A percentile compares a stretch with the other conserved stretches of the same genome.
Evolutionary conservation across 2,113 vertebrate genomes (phyloP).

Genomic region (Ptilorrhoa leucosticta): DNA sequence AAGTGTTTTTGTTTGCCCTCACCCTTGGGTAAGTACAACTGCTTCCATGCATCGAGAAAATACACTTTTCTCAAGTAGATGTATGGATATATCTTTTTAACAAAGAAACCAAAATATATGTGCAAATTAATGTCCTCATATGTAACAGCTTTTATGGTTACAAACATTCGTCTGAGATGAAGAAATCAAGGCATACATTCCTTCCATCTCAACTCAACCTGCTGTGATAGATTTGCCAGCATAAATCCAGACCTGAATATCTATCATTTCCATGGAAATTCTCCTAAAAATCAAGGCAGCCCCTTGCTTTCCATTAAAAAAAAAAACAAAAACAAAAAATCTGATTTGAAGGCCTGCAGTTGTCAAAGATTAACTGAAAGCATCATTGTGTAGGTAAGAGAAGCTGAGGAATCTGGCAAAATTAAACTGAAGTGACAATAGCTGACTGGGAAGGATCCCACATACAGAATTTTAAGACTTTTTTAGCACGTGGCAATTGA

Average conservation of each 20-base stretch:
- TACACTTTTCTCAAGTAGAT: not conserved
- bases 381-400: not conserved
- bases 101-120: not conserved
- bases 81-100: not conserved
- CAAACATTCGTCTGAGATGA: not conserved
- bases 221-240: not conserved
- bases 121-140: not conserved
- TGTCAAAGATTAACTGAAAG: not conserved
- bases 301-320: not conserved
- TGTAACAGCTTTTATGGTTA: not conserved
- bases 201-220: not conserved
- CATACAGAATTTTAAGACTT: not conserved
- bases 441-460: not conserved
- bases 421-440: not conserved
- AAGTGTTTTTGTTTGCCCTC: not conserved
- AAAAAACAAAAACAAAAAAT: not conserved
- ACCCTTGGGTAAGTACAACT: not conserved
- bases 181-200: not conserved
- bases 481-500: not conserved
- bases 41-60: rapidly evolving
- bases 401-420: not conserved
- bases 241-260: not conserved
- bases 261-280: not conserved
- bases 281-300: not conserved
- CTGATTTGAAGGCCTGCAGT: not conserved